A percentile compares a stretch with the other conserved stretches of the same genome.
These are phyloP conservation scores for Pedetes capensis DNA, from an alignment of 2,113 vertebrate species.

Conservation along the genomic window DNA sequence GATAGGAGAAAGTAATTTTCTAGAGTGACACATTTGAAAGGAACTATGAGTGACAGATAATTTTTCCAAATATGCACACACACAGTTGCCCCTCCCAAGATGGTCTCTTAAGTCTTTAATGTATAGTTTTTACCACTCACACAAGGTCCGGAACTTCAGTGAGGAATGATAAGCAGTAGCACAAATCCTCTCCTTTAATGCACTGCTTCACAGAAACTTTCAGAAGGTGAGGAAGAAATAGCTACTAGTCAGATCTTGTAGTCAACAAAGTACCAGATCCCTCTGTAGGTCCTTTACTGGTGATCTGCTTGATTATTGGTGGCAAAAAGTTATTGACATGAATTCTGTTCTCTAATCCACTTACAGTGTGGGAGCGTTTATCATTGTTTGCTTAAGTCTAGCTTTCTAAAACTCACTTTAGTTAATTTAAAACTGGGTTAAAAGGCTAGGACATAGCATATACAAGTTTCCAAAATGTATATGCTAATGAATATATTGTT, in stretches of 20 bases:
- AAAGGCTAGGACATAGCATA: neutral
- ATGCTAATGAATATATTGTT: neutral
- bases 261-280: neutral
- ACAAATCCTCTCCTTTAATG: neutral
- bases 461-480: neutral
- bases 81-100: neutral
- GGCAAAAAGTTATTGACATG: neutral
- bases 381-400: neutral
- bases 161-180: no score
- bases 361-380: neutral
- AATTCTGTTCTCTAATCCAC: neutral
- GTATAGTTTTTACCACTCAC: neutral
- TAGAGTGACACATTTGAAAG: neutral
- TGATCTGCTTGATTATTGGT: neutral
- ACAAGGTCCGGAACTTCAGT: neutral
- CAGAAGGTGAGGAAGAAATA: neutral
- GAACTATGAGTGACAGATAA: neutral
- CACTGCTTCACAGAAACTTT: neutral
- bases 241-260: neutral
- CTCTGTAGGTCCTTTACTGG: neutral
- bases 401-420: neutral
- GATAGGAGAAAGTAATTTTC: neutral
- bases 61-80: neutral
- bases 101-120: neutral
- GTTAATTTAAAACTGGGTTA: neutral